Percentiles rank a stretch among this genome's conserved stretches.
Conservation (phyloP, 2,888 invertebrate species). For the Cynaeus angustus region DNA sequence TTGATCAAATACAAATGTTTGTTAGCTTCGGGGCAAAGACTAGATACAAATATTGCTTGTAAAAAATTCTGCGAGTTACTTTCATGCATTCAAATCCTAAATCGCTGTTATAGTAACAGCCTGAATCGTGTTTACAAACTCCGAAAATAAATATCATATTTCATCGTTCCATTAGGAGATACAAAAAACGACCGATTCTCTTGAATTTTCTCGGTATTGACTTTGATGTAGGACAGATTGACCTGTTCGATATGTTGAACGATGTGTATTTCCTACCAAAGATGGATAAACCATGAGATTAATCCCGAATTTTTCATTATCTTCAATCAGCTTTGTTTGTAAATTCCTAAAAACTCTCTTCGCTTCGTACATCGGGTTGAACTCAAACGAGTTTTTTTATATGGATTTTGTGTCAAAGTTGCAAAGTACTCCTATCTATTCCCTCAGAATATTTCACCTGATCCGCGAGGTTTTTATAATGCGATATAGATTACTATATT, state of each 20-base stretch:
- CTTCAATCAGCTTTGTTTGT: conserved; percentile 34
- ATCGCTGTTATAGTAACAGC: conserved; percentile 4
- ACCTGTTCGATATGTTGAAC: conserved; percentile 39
- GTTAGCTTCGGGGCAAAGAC: not conserved
- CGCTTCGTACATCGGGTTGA: conserved; percentile 46
- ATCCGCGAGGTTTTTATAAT: conserved; percentile 34
- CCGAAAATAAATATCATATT: conserved; percentile 45
- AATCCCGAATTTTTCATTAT: conserved; percentile 31
- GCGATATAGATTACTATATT: conserved; percentile 31
- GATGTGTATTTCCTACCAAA: conserved; percentile 26
- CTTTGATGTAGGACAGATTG: conserved; percentile 47
- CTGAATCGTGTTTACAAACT: conserved; percentile 37
- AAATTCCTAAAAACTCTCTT: conserved; percentile 20
- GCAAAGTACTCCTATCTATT: conserved; percentile 43
- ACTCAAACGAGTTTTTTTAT: conserved; percentile 53
- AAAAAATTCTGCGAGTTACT: conserved; percentile 2
- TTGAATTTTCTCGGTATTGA: conserved; percentile 43
- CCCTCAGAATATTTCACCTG: conserved; percentile 40
- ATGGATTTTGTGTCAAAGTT: conserved; percentile 56
- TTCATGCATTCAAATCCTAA: not conserved
- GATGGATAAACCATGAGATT: conserved; percentile 30
- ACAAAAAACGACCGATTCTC: conserved; percentile 32
- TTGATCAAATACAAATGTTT: conserved; percentile 7
- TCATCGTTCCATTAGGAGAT: conserved; percentile 46
- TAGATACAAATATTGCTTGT: not conserved